Percentiles rank a stretch among this genome's conserved stretches.
These are phyloP conservation scores for Cyphomyrmex costatus DNA, from an alignment of 1,140 invertebrate species.

Conservation along the genomic window DNA sequence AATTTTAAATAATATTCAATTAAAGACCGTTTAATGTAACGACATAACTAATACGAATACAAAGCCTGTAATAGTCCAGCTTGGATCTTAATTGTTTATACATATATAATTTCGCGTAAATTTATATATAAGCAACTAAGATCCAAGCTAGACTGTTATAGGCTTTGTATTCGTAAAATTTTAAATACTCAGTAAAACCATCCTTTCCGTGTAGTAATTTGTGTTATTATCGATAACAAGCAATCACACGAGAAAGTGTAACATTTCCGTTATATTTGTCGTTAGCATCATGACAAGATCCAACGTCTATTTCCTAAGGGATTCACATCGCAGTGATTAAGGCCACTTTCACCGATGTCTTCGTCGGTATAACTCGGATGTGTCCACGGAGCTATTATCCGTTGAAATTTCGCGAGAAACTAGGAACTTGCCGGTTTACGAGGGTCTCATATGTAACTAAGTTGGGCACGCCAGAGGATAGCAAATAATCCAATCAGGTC, in stretches of 20 bases:
- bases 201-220: neutral
- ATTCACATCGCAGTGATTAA: conserved; percentile 59
- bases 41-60: too few species aligned
- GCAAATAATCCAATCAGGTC: conserved; percentile 79
- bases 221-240: conserved; percentile 52
- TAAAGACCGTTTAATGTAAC: too few species aligned
- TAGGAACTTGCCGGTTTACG: conserved; percentile 29
- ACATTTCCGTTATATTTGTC: conserved; percentile 5
- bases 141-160: too few species aligned
- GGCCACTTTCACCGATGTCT: conserved; percentile 43
- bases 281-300: neutral
- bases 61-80: too few species aligned
- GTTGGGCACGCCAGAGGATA: conserved; percentile 54
- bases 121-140: too few species aligned
- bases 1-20: too few species aligned
- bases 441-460: conserved; percentile 28
- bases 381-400: conserved; percentile 60
- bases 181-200: too few species aligned
- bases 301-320: neutral
- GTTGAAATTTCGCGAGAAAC: conserved; percentile 64
- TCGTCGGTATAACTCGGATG: conserved; percentile 45
- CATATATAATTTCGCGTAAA: too few species aligned
- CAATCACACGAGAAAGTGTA: conserved; percentile 28
- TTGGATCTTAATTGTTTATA: too few species aligned
- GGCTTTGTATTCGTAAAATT: too few species aligned